These are phyloP conservation scores for Globia sparganii DNA, from an alignment of 2,888 invertebrate species.

Conservation along the genomic window DNA sequence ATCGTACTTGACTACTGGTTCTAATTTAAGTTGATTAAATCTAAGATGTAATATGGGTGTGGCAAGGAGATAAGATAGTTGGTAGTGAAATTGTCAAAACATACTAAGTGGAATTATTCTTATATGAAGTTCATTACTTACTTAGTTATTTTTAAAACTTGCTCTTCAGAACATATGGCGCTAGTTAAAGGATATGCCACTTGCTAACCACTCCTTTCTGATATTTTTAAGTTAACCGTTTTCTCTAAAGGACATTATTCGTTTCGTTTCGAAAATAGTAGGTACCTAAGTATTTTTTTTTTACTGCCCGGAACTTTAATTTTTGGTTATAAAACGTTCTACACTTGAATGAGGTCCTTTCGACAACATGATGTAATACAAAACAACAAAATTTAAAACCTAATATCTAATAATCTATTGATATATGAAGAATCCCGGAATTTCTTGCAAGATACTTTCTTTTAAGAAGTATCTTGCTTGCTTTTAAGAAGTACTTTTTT, in stretches of 20 bases:
- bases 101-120: background rate
- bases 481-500: no score
- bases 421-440: background rate
- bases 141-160: background rate
- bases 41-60: slow-evolving; percentile 31
- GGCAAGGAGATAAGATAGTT: background rate
- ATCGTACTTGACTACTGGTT: slow-evolving; percentile 34
- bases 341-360: no score
- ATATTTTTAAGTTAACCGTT: background rate
- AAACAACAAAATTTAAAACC: background rate
- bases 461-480: no score
- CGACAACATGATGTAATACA: no score
- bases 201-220: background rate
- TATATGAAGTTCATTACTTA: background rate
- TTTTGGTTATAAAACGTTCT: no score
- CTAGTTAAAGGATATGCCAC: background rate
- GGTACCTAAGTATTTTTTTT: no score
- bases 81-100: background rate
- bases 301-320: no score
- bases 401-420: background rate
- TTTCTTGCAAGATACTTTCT: background rate
- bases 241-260: background rate
- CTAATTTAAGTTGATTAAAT: slow-evolving; percentile 42
- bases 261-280: no score
- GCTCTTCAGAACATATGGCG: background rate